phyloP scores from a whole-genome alignment of 2,113 vertebrate species.

The Dolichotis patagonum region DNA sequence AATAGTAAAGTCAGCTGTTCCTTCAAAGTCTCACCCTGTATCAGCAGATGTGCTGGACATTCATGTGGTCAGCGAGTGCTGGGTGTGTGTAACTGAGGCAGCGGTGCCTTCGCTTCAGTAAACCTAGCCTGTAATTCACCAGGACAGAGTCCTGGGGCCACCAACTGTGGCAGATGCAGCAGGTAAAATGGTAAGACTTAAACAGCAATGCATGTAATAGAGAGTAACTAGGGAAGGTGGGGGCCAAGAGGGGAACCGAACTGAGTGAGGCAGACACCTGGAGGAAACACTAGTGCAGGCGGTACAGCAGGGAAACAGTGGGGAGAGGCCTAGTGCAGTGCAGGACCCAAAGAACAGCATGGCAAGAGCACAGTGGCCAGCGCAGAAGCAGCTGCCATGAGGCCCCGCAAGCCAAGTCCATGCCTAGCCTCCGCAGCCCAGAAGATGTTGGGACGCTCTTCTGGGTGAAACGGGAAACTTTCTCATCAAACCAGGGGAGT shows the following conservation, averaged over 20 bases:
- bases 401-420: too few relatives aligned
- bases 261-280: background rate
- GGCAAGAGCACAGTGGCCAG: background rate
- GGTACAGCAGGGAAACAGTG: background rate
- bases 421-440: background rate
- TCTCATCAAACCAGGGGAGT: background rate
- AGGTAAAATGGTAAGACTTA: background rate
- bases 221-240: background rate
- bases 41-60: background rate
- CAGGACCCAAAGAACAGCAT: background rate
- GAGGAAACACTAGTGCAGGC: background rate
- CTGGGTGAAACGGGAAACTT: background rate
- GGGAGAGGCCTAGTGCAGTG: background rate
- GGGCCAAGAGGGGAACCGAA: background rate
- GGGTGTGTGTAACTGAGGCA: background rate
- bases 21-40: background rate
- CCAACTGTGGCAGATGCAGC: too few relatives aligned
- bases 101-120: background rate
- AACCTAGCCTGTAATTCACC: background rate
- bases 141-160: background rate
- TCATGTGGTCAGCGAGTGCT: background rate
- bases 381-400: rapidly evolving
- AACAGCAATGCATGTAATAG: background rate
- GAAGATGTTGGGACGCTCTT: background rate
- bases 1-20: background rate